Evolutionary conservation across 2,113 vertebrate genomes (phyloP).

Genomic region (Odobenus rosmarus): DNA sequence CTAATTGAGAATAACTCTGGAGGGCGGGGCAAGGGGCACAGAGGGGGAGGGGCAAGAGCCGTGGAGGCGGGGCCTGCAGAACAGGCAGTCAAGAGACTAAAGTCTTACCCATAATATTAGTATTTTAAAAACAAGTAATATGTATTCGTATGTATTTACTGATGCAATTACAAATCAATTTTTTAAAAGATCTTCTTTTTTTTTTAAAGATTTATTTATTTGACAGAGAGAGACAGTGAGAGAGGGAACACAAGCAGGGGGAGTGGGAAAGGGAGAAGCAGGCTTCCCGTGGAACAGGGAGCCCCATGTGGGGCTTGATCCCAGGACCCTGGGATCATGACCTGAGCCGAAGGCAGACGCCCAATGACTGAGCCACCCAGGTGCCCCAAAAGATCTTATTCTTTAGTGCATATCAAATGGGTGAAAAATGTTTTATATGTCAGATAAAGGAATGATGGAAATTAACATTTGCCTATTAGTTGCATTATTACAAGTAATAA

Average conservation of each 20-base stretch:
- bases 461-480: not conserved
- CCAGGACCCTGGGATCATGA: too few species aligned
- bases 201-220: too few species aligned
- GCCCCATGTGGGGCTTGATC: too few species aligned
- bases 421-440: not conserved
- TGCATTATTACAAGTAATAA: not conserved
- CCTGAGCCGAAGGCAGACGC: too few species aligned
- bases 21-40: too few species aligned
- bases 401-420: not conserved
- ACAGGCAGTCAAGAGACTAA: not conserved
- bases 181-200: not conserved
- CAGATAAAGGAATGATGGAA: not conserved
- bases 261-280: too few species aligned
- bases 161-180: not conserved
- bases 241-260: too few species aligned
- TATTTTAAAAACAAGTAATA: not conserved
- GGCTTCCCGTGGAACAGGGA: too few species aligned
- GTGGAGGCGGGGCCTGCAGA: fast-evolving
- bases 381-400: not conserved
- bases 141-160: not conserved
- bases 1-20: not conserved
- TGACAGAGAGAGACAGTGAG: too few species aligned
- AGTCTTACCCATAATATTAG: not conserved
- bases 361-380: too few species aligned
- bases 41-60: too few species aligned